Percentiles rank a stretch among this genome's conserved stretches.
Evolutionary conservation across 2,797 vertebrate species (phyloP).

Genomic region (Manis javanica): DNA sequence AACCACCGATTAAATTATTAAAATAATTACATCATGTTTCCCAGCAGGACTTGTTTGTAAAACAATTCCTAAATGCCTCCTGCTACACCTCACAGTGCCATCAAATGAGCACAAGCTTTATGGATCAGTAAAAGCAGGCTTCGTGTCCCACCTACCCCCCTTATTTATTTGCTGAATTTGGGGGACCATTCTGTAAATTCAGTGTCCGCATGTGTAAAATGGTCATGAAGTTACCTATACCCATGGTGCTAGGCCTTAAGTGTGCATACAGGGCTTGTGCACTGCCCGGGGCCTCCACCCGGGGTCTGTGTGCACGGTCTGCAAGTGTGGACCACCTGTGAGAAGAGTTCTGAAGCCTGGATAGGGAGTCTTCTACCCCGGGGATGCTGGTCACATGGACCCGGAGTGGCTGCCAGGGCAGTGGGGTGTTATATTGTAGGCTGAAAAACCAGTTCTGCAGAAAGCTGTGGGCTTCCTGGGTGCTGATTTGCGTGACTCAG

Average conservation of each 20-base stretch:
- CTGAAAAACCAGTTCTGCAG: background rate
- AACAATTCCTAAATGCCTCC: background rate
- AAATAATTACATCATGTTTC: background rate
- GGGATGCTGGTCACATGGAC: background rate
- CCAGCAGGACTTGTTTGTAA: background rate
- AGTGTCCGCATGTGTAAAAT: fast-evolving
- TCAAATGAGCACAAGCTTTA: background rate
- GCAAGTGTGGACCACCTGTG: too few species aligned
- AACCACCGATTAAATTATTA: background rate
- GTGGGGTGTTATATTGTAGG: too few species aligned
- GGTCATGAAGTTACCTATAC: fast-evolving
- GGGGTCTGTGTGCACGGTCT: too few species aligned
- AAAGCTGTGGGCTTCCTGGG: background rate
- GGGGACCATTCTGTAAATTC: background rate
- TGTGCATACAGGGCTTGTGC: background rate
- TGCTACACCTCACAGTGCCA: too few species aligned
- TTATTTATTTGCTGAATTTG: too few species aligned
- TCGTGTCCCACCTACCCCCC: fast-evolving
- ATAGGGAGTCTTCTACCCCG: too few species aligned
- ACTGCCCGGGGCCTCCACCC: too few species aligned
- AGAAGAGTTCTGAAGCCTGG: background rate
- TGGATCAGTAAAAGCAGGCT: background rate
- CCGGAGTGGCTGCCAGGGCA: background rate
- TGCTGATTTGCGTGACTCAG: too few species aligned
- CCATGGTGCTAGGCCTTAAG: fast-evolving